These are phyloP conservation scores for Synergus itoensis DNA, from an alignment of 2,888 invertebrate genomes.

Conservation along the genomic window DNA sequence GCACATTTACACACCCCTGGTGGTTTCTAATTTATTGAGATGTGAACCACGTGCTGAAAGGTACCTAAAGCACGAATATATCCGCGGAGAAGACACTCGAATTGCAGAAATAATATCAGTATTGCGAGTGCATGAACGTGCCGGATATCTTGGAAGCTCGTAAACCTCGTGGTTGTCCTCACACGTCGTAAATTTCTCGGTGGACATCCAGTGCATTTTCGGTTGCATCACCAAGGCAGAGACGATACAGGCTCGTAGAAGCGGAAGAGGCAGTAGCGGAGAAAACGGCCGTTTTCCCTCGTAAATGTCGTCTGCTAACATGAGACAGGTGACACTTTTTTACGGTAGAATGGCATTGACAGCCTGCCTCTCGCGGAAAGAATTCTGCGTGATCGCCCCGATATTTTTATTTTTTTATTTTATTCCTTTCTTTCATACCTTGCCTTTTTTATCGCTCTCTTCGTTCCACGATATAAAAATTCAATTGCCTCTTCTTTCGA, in stretches of 20 bases:
- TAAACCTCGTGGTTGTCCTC: slow-evolving; percentile 58
- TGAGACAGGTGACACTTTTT: slow-evolving; percentile 43
- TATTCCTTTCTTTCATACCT: background rate
- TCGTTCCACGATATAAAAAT: slow-evolving; percentile 58
- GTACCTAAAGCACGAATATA: background rate
- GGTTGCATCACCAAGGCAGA: slow-evolving; percentile 44
- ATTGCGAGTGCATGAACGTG: slow-evolving; percentile 11
- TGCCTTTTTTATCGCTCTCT: background rate
- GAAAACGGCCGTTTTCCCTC: slow-evolving; percentile 51
- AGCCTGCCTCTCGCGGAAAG: background rate
- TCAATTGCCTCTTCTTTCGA: slow-evolving; percentile 62
- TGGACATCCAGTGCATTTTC: slow-evolving; percentile 52
- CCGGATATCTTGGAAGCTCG: slow-evolving; percentile 51
- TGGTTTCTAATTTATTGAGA: slow-evolving; percentile 58
- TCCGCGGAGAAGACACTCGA: background rate
- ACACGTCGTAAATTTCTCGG: slow-evolving; percentile 58
- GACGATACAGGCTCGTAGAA: slow-evolving; percentile 32
- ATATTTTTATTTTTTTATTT: background rate
- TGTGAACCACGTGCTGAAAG: slow-evolving; percentile 9
- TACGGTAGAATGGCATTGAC: slow-evolving; percentile 3
- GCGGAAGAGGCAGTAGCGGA: slow-evolving; percentile 21
- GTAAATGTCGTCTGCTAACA: slow-evolving; percentile 43
- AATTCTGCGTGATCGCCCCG: background rate
- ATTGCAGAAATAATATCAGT: slow-evolving; percentile 12
- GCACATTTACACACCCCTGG: slow-evolving; percentile 28